These are phyloP conservation scores for Ginglymostoma cirratum DNA, from an alignment of 2,113 vertebrate species.

Conservation along the genomic window DNA sequence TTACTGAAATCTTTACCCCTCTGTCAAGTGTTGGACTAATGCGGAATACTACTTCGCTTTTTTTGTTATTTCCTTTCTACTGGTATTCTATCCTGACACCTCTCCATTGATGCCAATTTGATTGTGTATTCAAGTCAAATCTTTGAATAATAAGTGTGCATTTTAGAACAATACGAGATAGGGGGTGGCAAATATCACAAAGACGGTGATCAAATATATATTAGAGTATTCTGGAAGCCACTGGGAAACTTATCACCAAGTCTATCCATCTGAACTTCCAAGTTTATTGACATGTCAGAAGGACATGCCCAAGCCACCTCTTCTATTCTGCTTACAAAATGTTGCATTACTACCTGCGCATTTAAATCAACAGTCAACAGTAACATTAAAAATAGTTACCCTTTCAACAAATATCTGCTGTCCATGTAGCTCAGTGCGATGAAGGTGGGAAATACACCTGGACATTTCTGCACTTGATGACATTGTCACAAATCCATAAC, in stretches of 20 bases:
- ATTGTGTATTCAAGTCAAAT: not conserved
- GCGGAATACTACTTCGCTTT: not conserved
- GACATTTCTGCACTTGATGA: slow-evolving; percentile 84
- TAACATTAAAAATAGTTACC: slow-evolving; percentile 58
- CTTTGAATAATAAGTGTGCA: not conserved
- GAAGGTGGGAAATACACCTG: slow-evolving; percentile 83
- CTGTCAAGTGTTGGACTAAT: not conserved
- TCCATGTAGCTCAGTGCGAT: slow-evolving; percentile 88
- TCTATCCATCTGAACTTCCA: not conserved
- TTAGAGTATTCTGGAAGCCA: not conserved
- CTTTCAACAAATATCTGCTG: slow-evolving; percentile 94
- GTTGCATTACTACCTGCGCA: not conserved
- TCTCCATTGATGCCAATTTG: not conserved
- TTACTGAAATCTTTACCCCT: not conserved
- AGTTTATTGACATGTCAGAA: not conserved
- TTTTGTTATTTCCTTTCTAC: not conserved
- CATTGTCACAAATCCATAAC: slow-evolving; percentile 93
- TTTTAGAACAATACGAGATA: not conserved
- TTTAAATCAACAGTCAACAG: not conserved
- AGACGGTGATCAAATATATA: not conserved
- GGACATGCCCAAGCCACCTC: not conserved
- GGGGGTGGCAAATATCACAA: not conserved
- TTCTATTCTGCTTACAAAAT: not conserved
- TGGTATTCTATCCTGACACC: not conserved
- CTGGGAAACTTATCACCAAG: not conserved